Base-by-base conservation (phyloP, 2,113 vertebrate genomes). In the Mobula hypostoma region DNA sequence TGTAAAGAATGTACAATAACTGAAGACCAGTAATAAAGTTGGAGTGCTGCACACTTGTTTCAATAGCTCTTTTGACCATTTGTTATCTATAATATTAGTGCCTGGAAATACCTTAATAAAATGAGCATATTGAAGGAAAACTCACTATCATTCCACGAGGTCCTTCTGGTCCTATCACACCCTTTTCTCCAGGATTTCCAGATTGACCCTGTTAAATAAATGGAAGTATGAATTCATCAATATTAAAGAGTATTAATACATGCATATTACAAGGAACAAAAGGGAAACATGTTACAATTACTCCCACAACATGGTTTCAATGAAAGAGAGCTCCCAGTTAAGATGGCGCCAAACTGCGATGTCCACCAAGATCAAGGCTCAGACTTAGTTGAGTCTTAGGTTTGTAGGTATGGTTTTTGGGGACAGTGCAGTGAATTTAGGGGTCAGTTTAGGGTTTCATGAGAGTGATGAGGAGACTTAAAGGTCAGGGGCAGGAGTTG, bases 61-160 rank as follows among this genome's bases (percentile, higher is more conserved):
- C 27, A 19, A 36, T 8, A n/a, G 79, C 36, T 61, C 27, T 87
- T 61, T 27, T n/a, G 66, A 24, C 68, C 32, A 92, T 70, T 92
- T 68, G 27, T 90, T 11, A 72, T 70, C 0, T 32, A 17, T 36
- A 17, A 70, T 0, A 14, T 2, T 63, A n/a, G 15, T 88, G 90
- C 21, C 90, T 40, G 40, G 56, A 93, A 74, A 56, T 24, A 40
- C 14, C 36, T 93, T 29, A 2, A 0, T 74, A 93, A 24, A 24
- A 48, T 32, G 36, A 40, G 36, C 63, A 82, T 27, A 68, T 32
- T 78, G 36, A 61, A 58, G 11, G n/a, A 70, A 93, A 15, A 94
- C 97, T 96, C 94, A 99, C 98, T 94, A 96, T 95, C 48, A 95
- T 78, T 74, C 98, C 98, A 95, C 97, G 96, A 1, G 87, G 58